phyloP scores from a whole-genome alignment of 2,797 vertebrate genomes.

The Squalus acanthias region DNA sequence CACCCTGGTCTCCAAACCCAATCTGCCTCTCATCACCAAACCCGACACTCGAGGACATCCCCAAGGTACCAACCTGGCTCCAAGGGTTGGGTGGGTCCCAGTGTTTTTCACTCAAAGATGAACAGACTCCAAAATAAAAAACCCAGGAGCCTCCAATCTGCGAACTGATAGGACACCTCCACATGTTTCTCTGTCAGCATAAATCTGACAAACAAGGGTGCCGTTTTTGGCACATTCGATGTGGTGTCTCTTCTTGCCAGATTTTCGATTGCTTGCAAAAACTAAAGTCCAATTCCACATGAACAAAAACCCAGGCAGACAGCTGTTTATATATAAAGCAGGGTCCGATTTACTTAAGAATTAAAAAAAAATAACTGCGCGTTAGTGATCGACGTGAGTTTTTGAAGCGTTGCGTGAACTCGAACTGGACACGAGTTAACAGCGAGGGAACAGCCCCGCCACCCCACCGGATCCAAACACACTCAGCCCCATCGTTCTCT shows the following conservation, averaged over 20 bases:
- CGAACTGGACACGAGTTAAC: conserved; percentile 58
- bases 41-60: neutral
- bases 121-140: neutral
- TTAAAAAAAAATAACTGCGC: neutral
- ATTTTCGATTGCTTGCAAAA: neutral
- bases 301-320: neutral
- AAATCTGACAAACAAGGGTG: neutral
- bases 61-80: neutral
- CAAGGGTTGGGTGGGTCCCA: neutral
- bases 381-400: neutral
- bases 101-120: neutral
- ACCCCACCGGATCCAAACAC: conserved; percentile 56
- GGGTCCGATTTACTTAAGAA: neutral
- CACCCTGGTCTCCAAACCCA: neutral
- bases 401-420: neutral
- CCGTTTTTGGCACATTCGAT: no score
- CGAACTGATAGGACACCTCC: neutral
- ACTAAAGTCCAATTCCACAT: neutral
- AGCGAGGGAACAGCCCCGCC: conserved; percentile 57
- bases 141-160: neutral
- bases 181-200: neutral
- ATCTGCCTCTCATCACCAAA: neutral
- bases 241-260: neutral
- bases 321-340: neutral
- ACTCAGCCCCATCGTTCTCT: conserved; percentile 62